These are phyloP conservation scores for Drosophila affinis DNA, from an alignment of 2,888 invertebrate genomes.

Conservation along the genomic window DNA sequence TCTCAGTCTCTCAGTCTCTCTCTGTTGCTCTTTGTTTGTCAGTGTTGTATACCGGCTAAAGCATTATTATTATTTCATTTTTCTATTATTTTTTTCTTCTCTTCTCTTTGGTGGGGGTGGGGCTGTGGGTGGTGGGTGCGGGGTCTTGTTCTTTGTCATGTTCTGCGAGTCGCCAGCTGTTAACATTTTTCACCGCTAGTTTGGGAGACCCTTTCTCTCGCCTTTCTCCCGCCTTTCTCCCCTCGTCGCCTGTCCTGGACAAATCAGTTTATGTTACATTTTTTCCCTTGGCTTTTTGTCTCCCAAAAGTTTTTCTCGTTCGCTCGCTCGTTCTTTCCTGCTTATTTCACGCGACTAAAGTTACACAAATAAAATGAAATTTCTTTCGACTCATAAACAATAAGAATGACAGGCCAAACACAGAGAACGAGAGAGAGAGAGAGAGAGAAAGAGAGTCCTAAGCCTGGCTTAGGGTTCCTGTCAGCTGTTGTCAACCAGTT, in stretches of 20 bases:
- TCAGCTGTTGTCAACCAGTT: slow-evolving; percentile 36
- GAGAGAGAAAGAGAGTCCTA: slow-evolving; percentile 12
- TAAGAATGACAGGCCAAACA: slow-evolving; percentile 34
- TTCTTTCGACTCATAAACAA: slow-evolving; percentile 48
- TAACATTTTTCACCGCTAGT: slow-evolving; percentile 39
- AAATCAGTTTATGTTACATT: slow-evolving; percentile 43
- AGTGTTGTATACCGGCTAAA: slow-evolving; percentile 7
- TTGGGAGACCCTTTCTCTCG: slow-evolving; percentile 12
- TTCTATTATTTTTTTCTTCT: slow-evolving; percentile 35
- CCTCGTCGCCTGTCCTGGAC: slow-evolving; percentile 10
- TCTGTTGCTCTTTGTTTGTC: slow-evolving; percentile 3
- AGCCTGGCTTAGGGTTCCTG: slow-evolving; percentile 19
- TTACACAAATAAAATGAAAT: slow-evolving; percentile 45
- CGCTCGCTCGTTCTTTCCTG: slow-evolving; percentile 12
- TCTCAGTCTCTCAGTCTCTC: neutral
- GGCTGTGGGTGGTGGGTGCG: neutral
- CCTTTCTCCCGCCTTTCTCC: neutral
- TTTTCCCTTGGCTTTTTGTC: slow-evolving; percentile 8
- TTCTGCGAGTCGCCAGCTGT: slow-evolving; percentile 36
- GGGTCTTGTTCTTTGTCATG: slow-evolving; percentile 42
- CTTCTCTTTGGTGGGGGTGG: slow-evolving; percentile 16
- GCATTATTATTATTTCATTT: slow-evolving; percentile 45
- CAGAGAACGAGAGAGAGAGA: neutral
- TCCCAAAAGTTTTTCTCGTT: neutral
- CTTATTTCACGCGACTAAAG: slow-evolving; percentile 41